phyloP scores from a whole-genome alignment of 2,888 invertebrate genomes.

The Agrotis puta region DNA sequence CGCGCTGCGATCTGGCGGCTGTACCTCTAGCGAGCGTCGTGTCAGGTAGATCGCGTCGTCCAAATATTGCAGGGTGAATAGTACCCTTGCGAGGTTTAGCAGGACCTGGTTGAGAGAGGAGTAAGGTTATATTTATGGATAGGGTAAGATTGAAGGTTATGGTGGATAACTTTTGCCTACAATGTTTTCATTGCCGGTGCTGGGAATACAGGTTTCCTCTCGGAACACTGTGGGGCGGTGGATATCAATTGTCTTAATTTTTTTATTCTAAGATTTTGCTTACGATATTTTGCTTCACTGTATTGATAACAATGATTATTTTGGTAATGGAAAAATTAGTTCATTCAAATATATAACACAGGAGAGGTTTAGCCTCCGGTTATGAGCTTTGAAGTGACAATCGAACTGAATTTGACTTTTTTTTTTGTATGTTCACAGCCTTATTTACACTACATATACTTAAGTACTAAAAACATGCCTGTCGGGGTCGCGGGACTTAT shows the following conservation, averaged over 20 bases:
- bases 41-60: constrained; percentile 97
- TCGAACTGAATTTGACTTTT: neutral
- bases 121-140: neutral
- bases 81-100: constrained; percentile 95
- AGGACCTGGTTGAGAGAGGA: constrained; percentile 89
- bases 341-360: neutral
- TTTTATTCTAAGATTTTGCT: neutral
- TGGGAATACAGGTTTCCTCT: neutral
- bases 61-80: constrained; percentile 96
- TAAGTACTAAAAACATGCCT: too few relatives aligned
- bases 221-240: neutral
- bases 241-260: neutral
- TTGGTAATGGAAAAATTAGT: neutral
- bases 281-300: neutral
- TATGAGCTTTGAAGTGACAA: neutral
- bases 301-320: neutral
- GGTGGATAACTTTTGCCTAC: neutral
- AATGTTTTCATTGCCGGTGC: neutral
- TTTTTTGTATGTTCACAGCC: too few relatives aligned
- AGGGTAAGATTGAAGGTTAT: neutral
- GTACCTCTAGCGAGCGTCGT: constrained; percentile 95
- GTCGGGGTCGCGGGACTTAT: too few relatives aligned
- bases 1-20: constrained; percentile 95
- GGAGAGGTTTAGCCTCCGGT: too few relatives aligned
- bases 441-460: too few relatives aligned